Conservation (phyloP, 1,140 invertebrate species). For the Drosophila kikkawai region DNA sequence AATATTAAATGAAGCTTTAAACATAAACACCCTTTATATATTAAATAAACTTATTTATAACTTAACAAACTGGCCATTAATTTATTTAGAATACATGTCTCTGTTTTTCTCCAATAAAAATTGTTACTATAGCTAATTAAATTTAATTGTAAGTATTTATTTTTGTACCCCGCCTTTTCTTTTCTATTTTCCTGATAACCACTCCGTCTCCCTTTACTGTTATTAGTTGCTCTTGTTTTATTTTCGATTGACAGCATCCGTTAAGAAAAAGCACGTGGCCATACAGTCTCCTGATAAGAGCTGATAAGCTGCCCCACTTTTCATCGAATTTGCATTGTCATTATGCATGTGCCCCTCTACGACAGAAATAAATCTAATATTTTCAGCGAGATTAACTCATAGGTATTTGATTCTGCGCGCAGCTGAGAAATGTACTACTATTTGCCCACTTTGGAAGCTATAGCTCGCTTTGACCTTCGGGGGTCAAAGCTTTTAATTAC, state of each 20-base stretch:
- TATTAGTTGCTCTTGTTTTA: background rate
- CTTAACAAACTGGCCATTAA: too few species aligned
- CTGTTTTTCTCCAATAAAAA: too few species aligned
- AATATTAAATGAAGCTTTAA: too few species aligned
- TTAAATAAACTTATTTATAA: too few species aligned
- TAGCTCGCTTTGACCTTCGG: background rate
- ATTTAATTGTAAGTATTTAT: too few species aligned
- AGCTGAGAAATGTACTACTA: background rate
- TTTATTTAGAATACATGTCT: too few species aligned
- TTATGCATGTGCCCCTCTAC: background rate
- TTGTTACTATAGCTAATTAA: too few species aligned
- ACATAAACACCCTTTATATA: too few species aligned
- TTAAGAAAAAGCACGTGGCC: constrained; percentile 27
- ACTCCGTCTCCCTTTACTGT: background rate
- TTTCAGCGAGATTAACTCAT: background rate
- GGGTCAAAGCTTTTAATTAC: constrained; percentile 10
- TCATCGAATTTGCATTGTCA: background rate
- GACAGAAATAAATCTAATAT: background rate
- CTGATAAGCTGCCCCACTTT: constrained; percentile 36
- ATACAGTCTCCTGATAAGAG: constrained; percentile 1
- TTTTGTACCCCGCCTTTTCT: too few species aligned
- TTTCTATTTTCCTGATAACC: constrained; percentile 10
- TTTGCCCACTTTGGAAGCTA: constrained; percentile 8
- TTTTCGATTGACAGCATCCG: constrained; percentile 11
- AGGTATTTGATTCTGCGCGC: background rate